Evolutionary conservation across 2,888 invertebrate genomes (phyloP), one percentile per base, ranked within the genome.

Genomic region (Oithona nana): DNA sequence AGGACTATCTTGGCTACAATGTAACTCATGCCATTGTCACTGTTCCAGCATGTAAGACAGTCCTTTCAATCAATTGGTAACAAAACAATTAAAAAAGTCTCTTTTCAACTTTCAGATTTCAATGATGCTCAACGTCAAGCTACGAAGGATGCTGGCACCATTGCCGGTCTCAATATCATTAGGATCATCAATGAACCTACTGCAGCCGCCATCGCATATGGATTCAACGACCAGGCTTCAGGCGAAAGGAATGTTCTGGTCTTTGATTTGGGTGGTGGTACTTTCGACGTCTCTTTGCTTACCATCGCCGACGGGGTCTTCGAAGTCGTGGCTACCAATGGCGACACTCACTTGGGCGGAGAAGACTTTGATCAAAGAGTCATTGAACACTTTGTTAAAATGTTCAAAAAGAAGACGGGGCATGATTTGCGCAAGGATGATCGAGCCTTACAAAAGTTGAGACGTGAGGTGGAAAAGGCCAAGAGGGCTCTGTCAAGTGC

Each of bases 111-210:
- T n/a, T n/a, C 16, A 39, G 39, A 98, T 75, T 98, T 98, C 82
- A 98, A 98, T 71, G 97, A 98, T 75, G 95, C 95, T 66, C 98
- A 98, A 75, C 83, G 98, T 76, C 95, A 95, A 75, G 95, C 95
- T 29, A 97, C 95, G 63, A 95, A 95, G 73, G 98, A 98, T 76
- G 98, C 98, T 67, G 98, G 97, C 68, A 83, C 83, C 57, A 97
- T 97, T 73, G 89, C 95, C 68, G 80, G 93, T 63, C 79, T 94
- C 62, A 83, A 83, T 67, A 90, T 92, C 2, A 86, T 90, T 86
- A 80, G 95, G 73, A 95, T 95, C 72, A 95, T 98, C 72, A 98
- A 98, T 72, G 97, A 98, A 75, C 93, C 90, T 2, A 94, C 93
- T 1, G 93, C 94, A 16, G 93, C 94, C 59, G 94, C 93, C 65